Percentiles rank a stretch among this genome's conserved stretches.
Evolutionary conservation across 2,888 invertebrate species (phyloP).

Genomic region (Autographa gamma): DNA sequence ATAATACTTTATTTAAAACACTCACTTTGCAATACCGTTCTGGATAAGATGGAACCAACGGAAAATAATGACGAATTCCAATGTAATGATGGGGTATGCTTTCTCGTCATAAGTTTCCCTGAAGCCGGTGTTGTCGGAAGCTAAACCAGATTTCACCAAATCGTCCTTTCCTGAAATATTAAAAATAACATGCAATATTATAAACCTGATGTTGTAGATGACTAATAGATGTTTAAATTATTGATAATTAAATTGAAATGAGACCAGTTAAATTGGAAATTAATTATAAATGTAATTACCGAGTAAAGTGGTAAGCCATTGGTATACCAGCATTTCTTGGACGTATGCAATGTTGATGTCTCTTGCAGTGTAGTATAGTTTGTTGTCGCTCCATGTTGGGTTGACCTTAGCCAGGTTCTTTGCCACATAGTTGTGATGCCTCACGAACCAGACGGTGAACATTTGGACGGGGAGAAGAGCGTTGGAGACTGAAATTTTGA

Average conservation of each 20-base stretch:
- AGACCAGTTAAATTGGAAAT: not conserved
- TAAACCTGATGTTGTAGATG: no score
- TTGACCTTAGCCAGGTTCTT: constrained; percentile 59
- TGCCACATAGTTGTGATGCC: constrained; percentile 68
- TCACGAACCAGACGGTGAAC: constrained; percentile 64
- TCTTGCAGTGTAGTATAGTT: constrained; percentile 62
- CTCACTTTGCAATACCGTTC: constrained; percentile 63
- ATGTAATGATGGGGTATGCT: constrained; percentile 51
- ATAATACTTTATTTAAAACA: constrained; percentile 2
- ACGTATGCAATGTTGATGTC: constrained; percentile 66
- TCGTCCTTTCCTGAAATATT: constrained; percentile 59
- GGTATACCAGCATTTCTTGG: constrained; percentile 65
- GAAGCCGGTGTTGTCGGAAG: constrained; percentile 47
- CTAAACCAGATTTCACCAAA: constrained; percentile 55
- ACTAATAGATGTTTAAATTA: no score
- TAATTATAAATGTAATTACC: constrained; percentile 54
- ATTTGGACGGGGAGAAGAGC: constrained; percentile 48
- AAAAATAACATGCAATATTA: not conserved
- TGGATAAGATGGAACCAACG: constrained; percentile 68
- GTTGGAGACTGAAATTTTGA: constrained; percentile 35
- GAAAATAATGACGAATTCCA: constrained; percentile 58
- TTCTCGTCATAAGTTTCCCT: constrained; percentile 63
- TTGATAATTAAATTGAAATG: not conserved
- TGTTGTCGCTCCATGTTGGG: constrained; percentile 70
- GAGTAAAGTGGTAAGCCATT: constrained; percentile 59